Conservation (phyloP, 2,113 vertebrate species). For the Saimiri boliviensis region DNA sequence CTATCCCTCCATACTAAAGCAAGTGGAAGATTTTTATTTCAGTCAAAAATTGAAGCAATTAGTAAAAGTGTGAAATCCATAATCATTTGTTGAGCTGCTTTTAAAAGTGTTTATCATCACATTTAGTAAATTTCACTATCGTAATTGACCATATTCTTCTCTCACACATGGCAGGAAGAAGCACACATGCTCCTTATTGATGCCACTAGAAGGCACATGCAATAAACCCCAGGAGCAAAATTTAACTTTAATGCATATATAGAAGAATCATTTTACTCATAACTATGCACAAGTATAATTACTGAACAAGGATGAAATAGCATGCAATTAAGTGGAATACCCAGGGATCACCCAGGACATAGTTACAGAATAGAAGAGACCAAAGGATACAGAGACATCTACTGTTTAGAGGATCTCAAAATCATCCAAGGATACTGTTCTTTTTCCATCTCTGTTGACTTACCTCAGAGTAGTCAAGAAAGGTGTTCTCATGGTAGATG, state of each 20-base stretch:
- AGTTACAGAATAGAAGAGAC: constrained; percentile 36
- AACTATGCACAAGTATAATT: constrained; percentile 56
- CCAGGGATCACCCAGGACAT: constrained; percentile 4
- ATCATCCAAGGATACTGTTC: not conserved
- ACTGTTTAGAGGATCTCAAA: not conserved
- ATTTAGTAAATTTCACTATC: constrained; percentile 78
- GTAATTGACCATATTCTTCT: constrained; percentile 77
- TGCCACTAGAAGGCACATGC: constrained; percentile 52
- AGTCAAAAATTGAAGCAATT: constrained; percentile 79
- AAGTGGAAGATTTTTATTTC: constrained; percentile 71
- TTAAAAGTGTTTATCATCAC: constrained; percentile 80
- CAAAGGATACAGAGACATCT: not conserved
- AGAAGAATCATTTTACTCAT: constrained; percentile 60
- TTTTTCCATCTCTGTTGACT: not conserved
- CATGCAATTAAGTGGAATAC: constrained; percentile 50
- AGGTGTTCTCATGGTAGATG: not conserved
- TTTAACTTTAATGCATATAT: constrained; percentile 50
- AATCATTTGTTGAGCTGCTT: constrained; percentile 81
- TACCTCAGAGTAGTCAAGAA: not conserved
- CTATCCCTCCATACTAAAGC: constrained; percentile 42
- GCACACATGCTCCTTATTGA: constrained; percentile 60
- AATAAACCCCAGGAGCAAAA: constrained; percentile 56
- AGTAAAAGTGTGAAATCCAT: constrained; percentile 80
- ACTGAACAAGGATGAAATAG: constrained; percentile 53
- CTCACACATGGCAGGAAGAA: constrained; percentile 71